Base-by-base conservation (phyloP, 2,113 vertebrate genomes). In the Ctenomys sociabilis region DNA sequence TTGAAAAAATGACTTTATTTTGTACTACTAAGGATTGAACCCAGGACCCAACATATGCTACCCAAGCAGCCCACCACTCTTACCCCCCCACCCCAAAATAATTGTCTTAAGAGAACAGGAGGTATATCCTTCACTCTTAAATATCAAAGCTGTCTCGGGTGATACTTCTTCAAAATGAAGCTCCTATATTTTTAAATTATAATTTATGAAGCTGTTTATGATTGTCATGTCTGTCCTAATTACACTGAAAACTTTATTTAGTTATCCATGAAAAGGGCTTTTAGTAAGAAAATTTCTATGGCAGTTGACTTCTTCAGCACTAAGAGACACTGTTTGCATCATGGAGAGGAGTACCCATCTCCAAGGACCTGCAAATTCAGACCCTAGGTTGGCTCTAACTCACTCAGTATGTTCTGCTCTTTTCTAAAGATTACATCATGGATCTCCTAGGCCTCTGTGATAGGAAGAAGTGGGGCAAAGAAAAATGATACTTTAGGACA, bases 191-290 rank as follows among this genome's bases (percentile, higher is more conserved):
- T 83, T 94, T 95, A 61, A 90, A 16, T 73, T 95, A 52, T 64
- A n/a, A 75, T 75, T 96, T 70, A 93, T 94, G 73, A 78, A 92
- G 35, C 57, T 64, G 28, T 86, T 21, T 89, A 80, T 3, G 0
- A 0, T 75, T 54, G 92, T 80, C 43, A 0, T 92, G 49, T 52
- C 12, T 72, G 5, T 77, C 13, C 57, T 35, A 64, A 57, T 86
- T 86, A 81, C 32, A 72, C 12, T 88, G 49, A 61, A 85, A n/a
- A 11, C 86, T 95, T 90, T 95, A 83, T 54, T 91, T 63, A 30
- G 6, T n/a, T n/a, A 92, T 37, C 21, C 5, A 54, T 49, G 85
- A 66, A 89, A 73, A 90, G 13, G 0, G 3, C 95, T 52, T 21
- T 37, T 82, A 73, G 28, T 73, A n/a, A 83, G 6, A 32, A 91